phyloP scores from a whole-genome alignment of 2,888 invertebrate species.

The Chloromyia formosa region DNA sequence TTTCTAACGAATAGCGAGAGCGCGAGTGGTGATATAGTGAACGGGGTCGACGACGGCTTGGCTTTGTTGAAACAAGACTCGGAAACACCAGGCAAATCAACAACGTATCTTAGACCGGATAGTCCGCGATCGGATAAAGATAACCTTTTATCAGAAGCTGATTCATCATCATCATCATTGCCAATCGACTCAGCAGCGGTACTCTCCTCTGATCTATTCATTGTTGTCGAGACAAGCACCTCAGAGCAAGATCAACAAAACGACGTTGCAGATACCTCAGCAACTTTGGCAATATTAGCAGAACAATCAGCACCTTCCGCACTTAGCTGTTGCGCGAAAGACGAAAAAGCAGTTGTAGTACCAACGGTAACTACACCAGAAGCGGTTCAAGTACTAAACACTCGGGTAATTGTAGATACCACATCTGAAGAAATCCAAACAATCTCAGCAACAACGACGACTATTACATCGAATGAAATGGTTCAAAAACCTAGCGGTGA shows the following conservation, averaged over 20 bases:
- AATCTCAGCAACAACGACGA: constrained; percentile 42
- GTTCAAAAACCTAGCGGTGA: constrained; percentile 55
- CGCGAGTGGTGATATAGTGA: neutral
- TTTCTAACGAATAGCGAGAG: neutral
- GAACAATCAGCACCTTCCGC: constrained; percentile 15
- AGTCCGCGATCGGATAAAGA: neutral
- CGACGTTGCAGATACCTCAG: neutral
- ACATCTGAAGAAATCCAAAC: neutral
- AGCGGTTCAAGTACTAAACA: constrained; percentile 3
- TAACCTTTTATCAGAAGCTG: neutral
- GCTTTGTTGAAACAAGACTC: constrained; percentile 6
- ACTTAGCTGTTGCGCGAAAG: neutral
- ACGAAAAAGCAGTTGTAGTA: neutral
- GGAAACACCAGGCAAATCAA: neutral
- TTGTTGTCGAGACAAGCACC: neutral
- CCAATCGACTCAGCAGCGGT: neutral
- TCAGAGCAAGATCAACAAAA: neutral
- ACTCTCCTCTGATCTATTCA: constrained; percentile 10
- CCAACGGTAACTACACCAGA: neutral
- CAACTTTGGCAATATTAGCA: neutral
- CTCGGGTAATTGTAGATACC: constrained; percentile 28
- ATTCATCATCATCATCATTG: neutral
- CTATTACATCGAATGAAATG: constrained; percentile 52
- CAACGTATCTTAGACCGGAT: neutral
- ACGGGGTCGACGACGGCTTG: neutral